These are phyloP conservation scores for Xenus cinereus DNA, from an alignment of 2,113 vertebrate genomes.

Conservation along the genomic window DNA sequence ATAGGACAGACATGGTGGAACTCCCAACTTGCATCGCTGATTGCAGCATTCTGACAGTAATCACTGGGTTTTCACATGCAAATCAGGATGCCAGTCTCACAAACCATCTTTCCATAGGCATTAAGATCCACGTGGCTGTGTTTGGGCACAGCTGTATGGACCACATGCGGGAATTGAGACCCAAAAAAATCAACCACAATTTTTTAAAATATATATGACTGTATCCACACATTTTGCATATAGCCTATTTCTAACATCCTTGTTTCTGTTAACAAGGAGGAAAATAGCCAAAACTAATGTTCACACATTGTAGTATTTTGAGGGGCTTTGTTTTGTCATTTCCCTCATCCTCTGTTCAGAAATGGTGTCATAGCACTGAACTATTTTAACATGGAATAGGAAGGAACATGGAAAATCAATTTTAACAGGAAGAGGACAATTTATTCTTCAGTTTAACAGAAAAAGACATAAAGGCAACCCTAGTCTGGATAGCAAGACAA, in stretches of 20 bases:
- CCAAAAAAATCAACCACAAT: not conserved
- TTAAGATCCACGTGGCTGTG: not conserved
- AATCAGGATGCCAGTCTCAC: not conserved
- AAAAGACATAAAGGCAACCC: not conserved
- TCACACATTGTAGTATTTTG: not conserved
- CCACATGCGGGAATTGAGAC: not conserved
- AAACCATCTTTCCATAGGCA: not conserved
- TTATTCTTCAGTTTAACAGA: not conserved
- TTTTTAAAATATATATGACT: not conserved
- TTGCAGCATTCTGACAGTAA: slow-evolving; percentile 41
- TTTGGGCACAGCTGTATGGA: not conserved
- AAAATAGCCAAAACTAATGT: not conserved
- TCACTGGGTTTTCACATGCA: slow-evolving; percentile 37
- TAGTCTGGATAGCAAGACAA: not conserved
- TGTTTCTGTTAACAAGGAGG: not conserved
- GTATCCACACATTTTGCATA: not conserved
- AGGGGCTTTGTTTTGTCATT: not conserved
- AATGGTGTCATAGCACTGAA: not conserved
- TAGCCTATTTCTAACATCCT: not conserved
- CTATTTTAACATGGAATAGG: not conserved
- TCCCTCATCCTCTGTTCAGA: not conserved
- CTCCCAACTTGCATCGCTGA: not conserved
- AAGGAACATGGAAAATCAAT: too few relatives aligned
- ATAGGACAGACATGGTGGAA: not conserved
- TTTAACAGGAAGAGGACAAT: not conserved